Percentiles rank a stretch among this genome's conserved stretches.
phyloP scores from a whole-genome alignment of 2,888 invertebrate species.

The Tanytarsus gracilentus region DNA sequence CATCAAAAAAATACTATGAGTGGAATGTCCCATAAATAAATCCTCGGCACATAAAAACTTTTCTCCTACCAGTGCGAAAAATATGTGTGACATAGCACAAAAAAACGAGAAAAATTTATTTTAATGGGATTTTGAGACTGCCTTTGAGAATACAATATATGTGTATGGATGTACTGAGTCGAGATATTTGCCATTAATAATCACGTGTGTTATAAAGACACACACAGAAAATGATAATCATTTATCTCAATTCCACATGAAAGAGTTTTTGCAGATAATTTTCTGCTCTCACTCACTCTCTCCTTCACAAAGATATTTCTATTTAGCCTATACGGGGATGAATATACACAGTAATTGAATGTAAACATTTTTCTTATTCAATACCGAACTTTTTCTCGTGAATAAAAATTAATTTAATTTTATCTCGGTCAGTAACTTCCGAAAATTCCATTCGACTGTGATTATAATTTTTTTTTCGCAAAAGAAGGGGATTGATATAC shows the following conservation, averaged over 20 bases:
- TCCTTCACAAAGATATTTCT: too few relatives aligned
- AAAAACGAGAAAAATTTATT: neutral
- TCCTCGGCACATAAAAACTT: neutral
- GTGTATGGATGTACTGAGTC: neutral
- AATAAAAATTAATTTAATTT: neutral
- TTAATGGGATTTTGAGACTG: neutral
- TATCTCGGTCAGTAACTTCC: too few relatives aligned
- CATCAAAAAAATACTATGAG: slow-evolving; percentile 6
- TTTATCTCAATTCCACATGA: slow-evolving; percentile 27
- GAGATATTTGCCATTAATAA: slow-evolving; percentile 15
- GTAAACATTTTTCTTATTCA: neutral
- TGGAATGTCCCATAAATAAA: neutral
- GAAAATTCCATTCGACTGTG: too few relatives aligned
- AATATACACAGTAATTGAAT: slow-evolving; percentile 4
- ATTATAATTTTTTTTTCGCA: too few relatives aligned
- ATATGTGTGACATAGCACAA: neutral
- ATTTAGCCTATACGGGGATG: neutral
- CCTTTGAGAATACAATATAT: neutral
- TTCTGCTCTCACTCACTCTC: neutral
- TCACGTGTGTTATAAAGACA: slow-evolving; percentile 22
- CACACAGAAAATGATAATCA: slow-evolving; percentile 25
- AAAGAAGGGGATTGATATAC: too few relatives aligned
- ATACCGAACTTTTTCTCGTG: neutral
- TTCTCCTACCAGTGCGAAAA: neutral
- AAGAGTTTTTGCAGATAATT: slow-evolving; percentile 12